phyloP scores from a whole-genome alignment of 2,888 invertebrate species.

The Aphrophora alni region DNA sequence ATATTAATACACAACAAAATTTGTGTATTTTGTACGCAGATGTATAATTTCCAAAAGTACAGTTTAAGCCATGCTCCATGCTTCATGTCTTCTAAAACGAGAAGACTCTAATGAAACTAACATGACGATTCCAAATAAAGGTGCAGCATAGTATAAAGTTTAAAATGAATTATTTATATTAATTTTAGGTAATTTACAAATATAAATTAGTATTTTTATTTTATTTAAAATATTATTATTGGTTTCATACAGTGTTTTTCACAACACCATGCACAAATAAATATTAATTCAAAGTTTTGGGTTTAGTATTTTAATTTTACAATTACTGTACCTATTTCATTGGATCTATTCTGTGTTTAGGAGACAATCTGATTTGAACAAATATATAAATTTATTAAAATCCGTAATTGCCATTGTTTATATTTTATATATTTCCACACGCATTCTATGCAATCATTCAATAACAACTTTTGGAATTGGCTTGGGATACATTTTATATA shows the following conservation, averaged over 20 bases:
- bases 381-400: too few relatives aligned
- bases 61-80: neutral
- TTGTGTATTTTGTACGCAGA: neutral
- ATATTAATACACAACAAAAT: neutral
- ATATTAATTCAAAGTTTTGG: slow-evolving; percentile 35
- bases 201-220: neutral
- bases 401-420: too few relatives aligned
- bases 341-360: neutral
- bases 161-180: neutral
- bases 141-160: neutral
- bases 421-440: neutral
- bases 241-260: slow-evolving; percentile 21
- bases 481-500: too few relatives aligned
- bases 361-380: neutral
- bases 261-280: slow-evolving; percentile 36
- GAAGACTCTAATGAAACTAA: neutral
- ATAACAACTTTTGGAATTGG: too few relatives aligned
- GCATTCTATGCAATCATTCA: neutral
- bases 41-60: neutral
- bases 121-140: neutral
- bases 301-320: neutral
- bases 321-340: neutral
- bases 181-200: neutral
- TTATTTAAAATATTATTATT: neutral
- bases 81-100: neutral